A percentile compares a stretch with the other conserved stretches of the same genome.
Evolutionary conservation across 2,797 vertebrate genomes (phyloP).

Genomic region (Gobionotothen gibberifrons): DNA sequence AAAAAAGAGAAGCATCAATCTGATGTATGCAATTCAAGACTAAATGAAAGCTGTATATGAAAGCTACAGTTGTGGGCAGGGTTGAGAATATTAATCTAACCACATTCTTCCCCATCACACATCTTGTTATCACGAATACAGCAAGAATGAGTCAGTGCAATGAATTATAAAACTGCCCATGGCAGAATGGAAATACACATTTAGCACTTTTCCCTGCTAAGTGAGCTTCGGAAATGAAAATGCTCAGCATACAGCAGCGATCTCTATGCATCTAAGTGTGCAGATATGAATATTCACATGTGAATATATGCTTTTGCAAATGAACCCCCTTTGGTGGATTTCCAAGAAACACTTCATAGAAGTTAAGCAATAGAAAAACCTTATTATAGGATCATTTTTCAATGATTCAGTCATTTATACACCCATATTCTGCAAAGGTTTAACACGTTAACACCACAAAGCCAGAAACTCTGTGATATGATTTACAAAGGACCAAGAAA

Average conservation of each 20-base stretch:
- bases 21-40: not conserved
- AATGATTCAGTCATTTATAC: slow-evolving; percentile 29
- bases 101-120: slow-evolving; percentile 42
- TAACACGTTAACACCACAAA: slow-evolving; percentile 20
- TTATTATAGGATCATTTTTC: slow-evolving; percentile 28
- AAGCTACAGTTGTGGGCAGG: slow-evolving; percentile 1
- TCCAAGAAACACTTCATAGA: slow-evolving; percentile 43
- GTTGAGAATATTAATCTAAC: slow-evolving; percentile 15
- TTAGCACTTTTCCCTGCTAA: slow-evolving; percentile 52
- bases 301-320: slow-evolving; percentile 39
- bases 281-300: slow-evolving; percentile 43
- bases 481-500: slow-evolving; percentile 32
- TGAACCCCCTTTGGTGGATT: slow-evolving; percentile 45
- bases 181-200: slow-evolving; percentile 68
- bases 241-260: slow-evolving; percentile 18
- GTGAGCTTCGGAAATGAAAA: slow-evolving; percentile 51
- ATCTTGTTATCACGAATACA: slow-evolving; percentile 59
- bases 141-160: slow-evolving; percentile 56
- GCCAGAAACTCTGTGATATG: slow-evolving; percentile 31
- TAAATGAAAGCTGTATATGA: not conserved
- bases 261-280: slow-evolving; percentile 20
- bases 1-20: not conserved
- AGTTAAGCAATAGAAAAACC: slow-evolving; percentile 14
- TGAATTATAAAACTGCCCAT: slow-evolving; percentile 67
- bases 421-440: slow-evolving; percentile 15